phyloP scores from a whole-genome alignment of 30 jellyfish, hydroid and myxozoan genomes.

The Turritopsis dohrnii region DNA sequence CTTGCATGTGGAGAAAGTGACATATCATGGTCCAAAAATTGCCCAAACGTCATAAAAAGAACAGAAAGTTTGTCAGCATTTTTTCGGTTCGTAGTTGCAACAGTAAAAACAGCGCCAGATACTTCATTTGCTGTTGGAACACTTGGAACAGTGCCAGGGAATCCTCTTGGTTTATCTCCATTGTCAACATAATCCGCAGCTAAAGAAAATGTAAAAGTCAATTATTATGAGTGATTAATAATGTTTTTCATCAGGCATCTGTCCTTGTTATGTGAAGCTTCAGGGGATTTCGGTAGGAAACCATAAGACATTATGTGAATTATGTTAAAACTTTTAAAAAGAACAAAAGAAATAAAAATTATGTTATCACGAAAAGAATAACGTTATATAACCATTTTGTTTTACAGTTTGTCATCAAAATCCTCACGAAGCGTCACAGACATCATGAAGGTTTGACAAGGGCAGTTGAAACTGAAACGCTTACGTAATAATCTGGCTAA shows the following conservation, averaged over 20 bases:
- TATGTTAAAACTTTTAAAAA: background rate
- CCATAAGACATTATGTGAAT: background rate
- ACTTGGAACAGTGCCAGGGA: conserved; percentile 56
- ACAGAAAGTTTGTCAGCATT: conserved; percentile 42
- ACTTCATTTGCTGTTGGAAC: conserved; percentile 66
- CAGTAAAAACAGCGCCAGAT: conserved; percentile 22
- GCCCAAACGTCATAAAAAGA: conserved; percentile 83
- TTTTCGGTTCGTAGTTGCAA: conserved; percentile 37
- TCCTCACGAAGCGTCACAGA: no score
- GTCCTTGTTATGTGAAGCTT: no score
- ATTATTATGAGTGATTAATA: no score
- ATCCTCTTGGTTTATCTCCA: conserved; percentile 63
- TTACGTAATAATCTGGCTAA: conserved; percentile 53
- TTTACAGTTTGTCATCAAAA: no score
- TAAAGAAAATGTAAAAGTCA: background rate
- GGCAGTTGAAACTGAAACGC: no score
- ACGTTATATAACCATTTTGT: no score
- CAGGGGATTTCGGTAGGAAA: no score
- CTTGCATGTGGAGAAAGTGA: conserved; percentile 12
- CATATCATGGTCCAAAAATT: conserved; percentile 70
- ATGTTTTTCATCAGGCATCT: background rate
- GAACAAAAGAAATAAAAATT: no score
- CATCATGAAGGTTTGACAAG: no score
- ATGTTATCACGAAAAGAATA: no score
- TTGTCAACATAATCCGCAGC: conserved; percentile 43